Base-by-base conservation (phyloP, 2,888 invertebrate species). In the Drosophila dives region DNA sequence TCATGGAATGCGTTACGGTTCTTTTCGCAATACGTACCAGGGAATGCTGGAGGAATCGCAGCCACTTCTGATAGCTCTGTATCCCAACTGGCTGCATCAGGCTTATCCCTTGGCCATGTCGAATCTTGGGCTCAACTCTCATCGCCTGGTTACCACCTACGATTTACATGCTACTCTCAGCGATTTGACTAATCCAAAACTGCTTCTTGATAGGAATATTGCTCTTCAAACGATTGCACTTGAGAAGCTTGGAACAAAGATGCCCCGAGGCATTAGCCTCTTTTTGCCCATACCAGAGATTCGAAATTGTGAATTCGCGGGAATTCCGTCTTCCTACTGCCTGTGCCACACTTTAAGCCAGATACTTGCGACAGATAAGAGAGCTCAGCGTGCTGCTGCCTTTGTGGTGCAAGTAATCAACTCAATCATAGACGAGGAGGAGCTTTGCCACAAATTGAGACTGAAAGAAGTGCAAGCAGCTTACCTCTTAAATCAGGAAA, bases 1-100 rank as follows among this genome's bases (percentile, higher is more conserved):
- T 90, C 98, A 98, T 89, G 98, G 98, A 0, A 95, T 97, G 61
- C 94, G 98, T 67, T 97, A 96, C 95, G 98, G 98, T 1, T 94
- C 94, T 4, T 97, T 97, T 77, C 94, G 97, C 12, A 66, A 75
- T 29, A 97, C 97, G 0, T 96, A 96, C 91, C 97, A 97, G 93
- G 97, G 97, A 4, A 94, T 95, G 86, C 93, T 97, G 80, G 98
- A 98, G 92, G 98, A 97, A 91, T 94, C 98, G 61, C 94, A 98
- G 64, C 98, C 98, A 0, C 95, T 97, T 72, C 93, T 97, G 36
- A 95, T 95, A 81, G 92, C 97, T 3, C 91, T 95, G 4, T 91
- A 97, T 64, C 98, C 98, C 0, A 91, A 94, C 23, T 95, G 96
- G 94, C 97, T 97, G 93, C 93, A 92, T 72, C 84, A 93, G 10